phyloP scores from a whole-genome alignment of 2,113 vertebrate species.

The Sylvicapra grimmia region DNA sequence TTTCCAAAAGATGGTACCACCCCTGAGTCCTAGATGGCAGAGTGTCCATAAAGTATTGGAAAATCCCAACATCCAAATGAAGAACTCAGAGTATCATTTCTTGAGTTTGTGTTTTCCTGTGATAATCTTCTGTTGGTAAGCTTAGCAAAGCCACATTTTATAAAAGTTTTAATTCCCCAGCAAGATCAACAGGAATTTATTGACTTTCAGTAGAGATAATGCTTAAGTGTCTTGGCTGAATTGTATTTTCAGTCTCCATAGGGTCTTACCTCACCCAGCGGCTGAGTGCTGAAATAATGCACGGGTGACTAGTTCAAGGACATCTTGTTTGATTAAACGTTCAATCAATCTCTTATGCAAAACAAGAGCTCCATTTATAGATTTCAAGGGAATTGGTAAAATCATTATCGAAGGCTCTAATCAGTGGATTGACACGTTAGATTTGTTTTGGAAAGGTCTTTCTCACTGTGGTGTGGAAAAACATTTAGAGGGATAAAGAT shows the following conservation, averaged over 20 bases:
- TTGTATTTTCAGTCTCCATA: neutral
- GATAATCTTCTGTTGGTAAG: neutral
- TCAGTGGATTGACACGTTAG: neutral
- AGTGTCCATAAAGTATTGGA: neutral
- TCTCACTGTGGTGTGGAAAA: neutral
- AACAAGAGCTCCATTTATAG: conserved; percentile 13
- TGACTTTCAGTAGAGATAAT: neutral
- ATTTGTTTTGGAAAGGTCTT: neutral
- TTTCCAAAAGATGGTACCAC: neutral
- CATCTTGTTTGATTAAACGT: conserved; percentile 35
- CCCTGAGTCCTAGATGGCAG: neutral
- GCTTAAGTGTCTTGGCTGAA: neutral
- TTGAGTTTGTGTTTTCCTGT: neutral
- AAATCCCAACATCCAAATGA: neutral
- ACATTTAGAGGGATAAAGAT: neutral
- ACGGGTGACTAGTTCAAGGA: neutral
- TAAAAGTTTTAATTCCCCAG: neutral
- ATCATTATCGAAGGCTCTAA: neutral
- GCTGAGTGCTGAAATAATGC: neutral
- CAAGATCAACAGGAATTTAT: neutral
- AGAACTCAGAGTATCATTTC: neutral
- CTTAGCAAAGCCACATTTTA: neutral
- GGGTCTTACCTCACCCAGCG: neutral
- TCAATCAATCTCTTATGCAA: conserved; percentile 34
- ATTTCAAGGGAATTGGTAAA: conserved; percentile 32